Evolutionary conservation across 2,797 vertebrate species (phyloP).

Genomic region (Hoplostethus mediterraneus): DNA sequence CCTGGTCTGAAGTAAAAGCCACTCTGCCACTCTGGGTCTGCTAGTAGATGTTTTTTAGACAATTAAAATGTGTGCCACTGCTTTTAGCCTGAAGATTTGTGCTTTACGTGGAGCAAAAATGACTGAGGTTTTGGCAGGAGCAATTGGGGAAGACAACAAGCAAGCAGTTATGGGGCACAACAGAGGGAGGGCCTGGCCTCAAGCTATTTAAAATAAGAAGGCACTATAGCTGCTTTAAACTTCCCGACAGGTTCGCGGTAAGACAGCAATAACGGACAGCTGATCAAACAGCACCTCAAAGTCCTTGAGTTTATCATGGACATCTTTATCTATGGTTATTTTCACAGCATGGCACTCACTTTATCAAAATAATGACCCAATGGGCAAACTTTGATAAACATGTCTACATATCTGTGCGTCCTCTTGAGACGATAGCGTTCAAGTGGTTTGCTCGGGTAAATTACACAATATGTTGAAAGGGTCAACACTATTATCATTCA

Average conservation of each 20-base stretch:
- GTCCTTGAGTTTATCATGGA: not conserved
- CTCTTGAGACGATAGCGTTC: slow-evolving; percentile 37
- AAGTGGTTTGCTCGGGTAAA: slow-evolving; percentile 31
- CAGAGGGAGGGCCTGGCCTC: not conserved
- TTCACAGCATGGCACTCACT: slow-evolving; percentile 14
- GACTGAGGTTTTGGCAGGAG: too few relatives aligned
- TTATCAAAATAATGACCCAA: slow-evolving; percentile 13
- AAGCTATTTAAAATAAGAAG: slow-evolving; percentile 4
- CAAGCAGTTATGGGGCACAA: not conserved
- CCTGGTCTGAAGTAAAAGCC: not conserved
- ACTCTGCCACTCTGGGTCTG: not conserved
- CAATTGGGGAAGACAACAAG: too few relatives aligned
- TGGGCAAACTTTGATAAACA: too few relatives aligned
- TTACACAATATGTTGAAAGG: slow-evolving; percentile 44
- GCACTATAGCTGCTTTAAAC: not conserved
- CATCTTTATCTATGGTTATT: slow-evolving; percentile 25
- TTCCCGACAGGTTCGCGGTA: not conserved
- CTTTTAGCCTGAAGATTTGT: not conserved
- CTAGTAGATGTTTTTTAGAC: not conserved
- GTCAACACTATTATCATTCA: slow-evolving; percentile 62
- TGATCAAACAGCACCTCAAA: not conserved
- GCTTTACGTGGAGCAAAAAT: too few relatives aligned
- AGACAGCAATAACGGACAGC: not conserved
- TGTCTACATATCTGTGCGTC: slow-evolving; percentile 45
- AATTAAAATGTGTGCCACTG: not conserved